Percentiles rank a stretch among this genome's conserved stretches.
phyloP scores from a whole-genome alignment of 2,797 vertebrate genomes.

The Clarias platycephalus region DNA sequence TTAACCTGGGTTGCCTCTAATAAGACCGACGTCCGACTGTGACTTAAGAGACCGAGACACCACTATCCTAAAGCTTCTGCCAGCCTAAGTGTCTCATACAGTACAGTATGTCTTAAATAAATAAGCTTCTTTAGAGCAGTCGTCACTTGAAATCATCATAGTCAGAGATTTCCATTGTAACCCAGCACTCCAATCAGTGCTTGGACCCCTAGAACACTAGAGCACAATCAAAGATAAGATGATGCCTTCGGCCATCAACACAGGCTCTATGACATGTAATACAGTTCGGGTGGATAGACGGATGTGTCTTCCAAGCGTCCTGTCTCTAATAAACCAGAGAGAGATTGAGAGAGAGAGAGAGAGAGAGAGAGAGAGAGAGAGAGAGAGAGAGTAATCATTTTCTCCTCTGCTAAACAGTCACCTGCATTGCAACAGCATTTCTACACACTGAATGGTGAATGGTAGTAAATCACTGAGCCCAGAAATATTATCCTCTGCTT shows the following conservation, averaged over 20 bases:
- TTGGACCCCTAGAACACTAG: conserved; percentile 38
- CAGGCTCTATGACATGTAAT: conserved; percentile 63
- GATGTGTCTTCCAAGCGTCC: conserved; percentile 48
- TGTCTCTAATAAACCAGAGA: conserved; percentile 52
- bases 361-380: too few relatives aligned
- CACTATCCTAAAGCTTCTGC: conserved; percentile 10
- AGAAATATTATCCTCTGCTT: conserved; percentile 55
- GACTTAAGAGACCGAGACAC: conserved; percentile 21
- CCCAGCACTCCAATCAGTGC: not conserved
- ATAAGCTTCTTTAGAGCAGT: conserved; percentile 35
- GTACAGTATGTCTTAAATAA: conserved; percentile 11
- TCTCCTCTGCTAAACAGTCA: conserved; percentile 47
- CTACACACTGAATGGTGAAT: conserved; percentile 37
- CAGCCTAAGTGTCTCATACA: conserved; percentile 35
- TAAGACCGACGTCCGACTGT: conserved; percentile 22
- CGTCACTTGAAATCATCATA: conserved; percentile 28
- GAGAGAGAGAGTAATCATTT: conserved; percentile 26
- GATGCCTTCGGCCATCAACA: conserved; percentile 46
- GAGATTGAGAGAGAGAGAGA: too few relatives aligned
- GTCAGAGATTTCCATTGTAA: conserved; percentile 24
- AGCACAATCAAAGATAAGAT: conserved; percentile 56
- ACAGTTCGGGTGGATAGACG: conserved; percentile 56
- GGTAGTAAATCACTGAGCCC: conserved; percentile 46
- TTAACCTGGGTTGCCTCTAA: conserved; percentile 12
- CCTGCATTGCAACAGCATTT: conserved; percentile 57